Conservation (phyloP, 2,888 invertebrate genomes). For the Drosophila acutilabella region DNA sequence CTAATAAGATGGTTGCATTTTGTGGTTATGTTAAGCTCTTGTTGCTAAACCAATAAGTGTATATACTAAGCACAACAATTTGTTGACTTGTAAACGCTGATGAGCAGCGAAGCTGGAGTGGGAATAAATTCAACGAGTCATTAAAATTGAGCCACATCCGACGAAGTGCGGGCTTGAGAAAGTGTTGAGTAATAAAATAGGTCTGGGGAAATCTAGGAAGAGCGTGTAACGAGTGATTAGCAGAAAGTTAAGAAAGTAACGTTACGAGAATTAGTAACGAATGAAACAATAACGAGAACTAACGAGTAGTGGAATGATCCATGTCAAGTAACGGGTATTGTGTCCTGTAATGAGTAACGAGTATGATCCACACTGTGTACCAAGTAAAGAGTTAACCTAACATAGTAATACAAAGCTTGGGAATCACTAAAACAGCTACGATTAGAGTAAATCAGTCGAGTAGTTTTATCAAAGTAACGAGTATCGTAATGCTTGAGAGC, state of each 20-base stretch:
- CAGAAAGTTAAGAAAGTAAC: too few relatives aligned
- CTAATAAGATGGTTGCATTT: slow-evolving; percentile 47
- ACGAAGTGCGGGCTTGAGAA: not conserved
- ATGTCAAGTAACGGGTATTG: too few relatives aligned
- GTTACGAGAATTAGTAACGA: too few relatives aligned
- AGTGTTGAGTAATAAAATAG: not conserved
- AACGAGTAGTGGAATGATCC: too few relatives aligned
- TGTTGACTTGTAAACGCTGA: not conserved
- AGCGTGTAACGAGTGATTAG: not conserved
- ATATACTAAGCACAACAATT: not conserved
- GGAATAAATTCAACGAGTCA: not conserved
- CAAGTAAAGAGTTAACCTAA: too few relatives aligned
- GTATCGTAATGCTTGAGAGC: not conserved
- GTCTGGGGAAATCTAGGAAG: not conserved
- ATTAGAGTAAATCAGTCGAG: too few relatives aligned
- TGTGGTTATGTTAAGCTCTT: slow-evolving; percentile 9
- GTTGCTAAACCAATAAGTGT: slow-evolving; percentile 3
- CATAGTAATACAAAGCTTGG: too few relatives aligned
- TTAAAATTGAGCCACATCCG: not conserved
- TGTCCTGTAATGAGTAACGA: too few relatives aligned
- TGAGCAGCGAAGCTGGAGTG: not conserved
- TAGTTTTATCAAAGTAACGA: not conserved
- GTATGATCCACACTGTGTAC: too few relatives aligned
- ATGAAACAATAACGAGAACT: too few relatives aligned
- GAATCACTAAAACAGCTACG: too few relatives aligned